Conservation (phyloP, 2,113 vertebrate genomes). For the Ramphastos sulfuratus region DNA sequence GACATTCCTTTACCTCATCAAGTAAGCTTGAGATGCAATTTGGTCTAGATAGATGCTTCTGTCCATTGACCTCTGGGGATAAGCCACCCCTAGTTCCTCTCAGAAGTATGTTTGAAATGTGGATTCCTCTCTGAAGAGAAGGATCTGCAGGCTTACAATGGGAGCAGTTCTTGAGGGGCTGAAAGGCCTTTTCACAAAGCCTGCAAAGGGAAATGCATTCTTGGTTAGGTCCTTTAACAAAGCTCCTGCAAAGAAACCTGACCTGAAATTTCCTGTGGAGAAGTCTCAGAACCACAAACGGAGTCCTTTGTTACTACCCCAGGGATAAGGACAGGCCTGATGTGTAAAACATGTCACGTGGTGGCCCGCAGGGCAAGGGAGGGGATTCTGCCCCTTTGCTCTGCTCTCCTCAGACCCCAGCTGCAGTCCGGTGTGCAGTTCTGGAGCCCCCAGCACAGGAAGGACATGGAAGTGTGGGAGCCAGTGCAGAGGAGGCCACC, state of each 20-base stretch:
- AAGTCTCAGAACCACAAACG: background rate
- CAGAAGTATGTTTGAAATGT: constrained; percentile 58
- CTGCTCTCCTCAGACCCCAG: too few species aligned
- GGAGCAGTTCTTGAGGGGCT: constrained; percentile 9
- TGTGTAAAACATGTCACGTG: background rate
- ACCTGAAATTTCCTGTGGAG: background rate
- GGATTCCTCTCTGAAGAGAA: constrained; percentile 35
- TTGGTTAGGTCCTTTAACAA: background rate
- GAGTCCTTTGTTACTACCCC: background rate
- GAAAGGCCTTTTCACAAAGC: constrained; percentile 61
- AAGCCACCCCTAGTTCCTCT: background rate
- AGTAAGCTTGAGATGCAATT: constrained; percentile 46
- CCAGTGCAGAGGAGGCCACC: too few species aligned
- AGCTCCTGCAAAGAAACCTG: constrained; percentile 46
- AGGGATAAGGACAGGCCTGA: background rate
- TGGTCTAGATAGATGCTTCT: constrained; percentile 47
- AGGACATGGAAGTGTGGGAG: too few species aligned
- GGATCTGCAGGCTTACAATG: constrained; percentile 28
- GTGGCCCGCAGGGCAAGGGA: too few species aligned
- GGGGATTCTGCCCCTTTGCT: too few species aligned
- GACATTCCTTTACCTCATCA: constrained; percentile 36
- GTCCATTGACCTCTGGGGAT: constrained; percentile 31
- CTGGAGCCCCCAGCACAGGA: too few species aligned
- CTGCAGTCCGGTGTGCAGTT: too few species aligned
- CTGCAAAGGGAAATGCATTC: constrained; percentile 40